Base-by-base conservation (phyloP, 2,113 vertebrate species). In the Oncorhynchus tshawytscha region DNA sequence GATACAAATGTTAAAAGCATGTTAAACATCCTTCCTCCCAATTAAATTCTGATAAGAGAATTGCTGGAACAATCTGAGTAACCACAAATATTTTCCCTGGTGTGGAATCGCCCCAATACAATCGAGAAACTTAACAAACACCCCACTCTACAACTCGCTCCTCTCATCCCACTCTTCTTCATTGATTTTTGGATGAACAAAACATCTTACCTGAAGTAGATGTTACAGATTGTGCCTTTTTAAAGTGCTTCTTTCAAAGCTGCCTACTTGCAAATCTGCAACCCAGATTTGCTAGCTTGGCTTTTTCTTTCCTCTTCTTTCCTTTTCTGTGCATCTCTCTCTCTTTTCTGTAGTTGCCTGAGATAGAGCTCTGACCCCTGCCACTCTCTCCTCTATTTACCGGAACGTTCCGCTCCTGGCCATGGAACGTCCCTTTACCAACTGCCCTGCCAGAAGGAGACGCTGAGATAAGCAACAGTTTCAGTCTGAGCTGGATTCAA, bases 401-500 rank as follows among this genome's bases (percentile, higher is more conserved):
- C 88, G 88, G 89, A 90, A 79, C 76, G 64, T 78, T 92, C 73
- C 67, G 72, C 77, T 85, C 24, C 84, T 84, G 90, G 84, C 87
- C 78, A 45, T 79, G 83, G 72, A 85, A 81, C 87, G 81, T 80
- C 84, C 75, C 65, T 89, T 93, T 91, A 91, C 85, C 86, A 29
- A 77, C 82, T 71, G 59, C 77, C 75, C 78, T 90, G 84, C 90
- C 91, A 90, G 87, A 86, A 87, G 86, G 76, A 82, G 88, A 91
- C 83, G 80, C 84, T 81, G 89, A 89, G 81, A 90, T 84, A 90
- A 74, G 85, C 79, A 80, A 12, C 89, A 83, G 83, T 88, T 84
- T 89, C 87, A 82, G 85, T 22, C 84, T 79, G 88, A 88, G 75
- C 86, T 90, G 92, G 93, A 94, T 87, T 92, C 92, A 92, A 94